These are phyloP conservation scores for Papilio elwesi DNA, from an alignment of 2,888 invertebrate species.

Conservation along the genomic window DNA sequence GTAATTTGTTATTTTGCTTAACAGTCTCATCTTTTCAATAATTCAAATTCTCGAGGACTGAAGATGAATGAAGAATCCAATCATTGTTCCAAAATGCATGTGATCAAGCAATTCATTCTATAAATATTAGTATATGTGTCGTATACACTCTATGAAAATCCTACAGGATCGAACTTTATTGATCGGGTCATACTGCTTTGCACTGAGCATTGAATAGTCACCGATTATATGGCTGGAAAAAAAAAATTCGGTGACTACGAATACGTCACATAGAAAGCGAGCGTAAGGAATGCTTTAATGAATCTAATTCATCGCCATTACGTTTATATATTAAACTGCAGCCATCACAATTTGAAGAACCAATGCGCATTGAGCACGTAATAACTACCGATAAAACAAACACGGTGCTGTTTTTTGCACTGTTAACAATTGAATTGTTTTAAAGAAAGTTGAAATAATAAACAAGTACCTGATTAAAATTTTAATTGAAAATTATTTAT, in stretches of 20 bases:
- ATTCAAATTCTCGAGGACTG: no score
- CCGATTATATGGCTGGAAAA: neutral
- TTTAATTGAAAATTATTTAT: neutral
- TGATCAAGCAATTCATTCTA: no score
- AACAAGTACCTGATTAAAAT: neutral
- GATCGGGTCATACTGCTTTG: neutral
- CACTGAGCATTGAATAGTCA: neutral
- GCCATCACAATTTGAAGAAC: neutral
- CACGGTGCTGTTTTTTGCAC: neutral
- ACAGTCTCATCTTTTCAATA: no score
- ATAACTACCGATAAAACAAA: conserved; percentile 3
- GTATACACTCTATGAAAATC: neutral
- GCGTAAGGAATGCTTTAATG: conserved; percentile 52
- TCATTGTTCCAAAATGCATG: no score
- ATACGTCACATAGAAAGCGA: conserved; percentile 51
- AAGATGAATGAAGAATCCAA: no score
- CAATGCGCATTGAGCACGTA: neutral
- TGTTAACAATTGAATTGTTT: neutral
- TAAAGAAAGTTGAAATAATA: neutral
- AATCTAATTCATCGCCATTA: neutral
- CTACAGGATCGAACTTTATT: neutral
- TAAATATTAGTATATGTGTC: no score
- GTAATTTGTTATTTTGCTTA: neutral
- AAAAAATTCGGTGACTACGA: conserved; percentile 42
- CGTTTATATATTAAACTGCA: neutral